These are phyloP conservation scores for Sphaerodactylus townsendi DNA, from an alignment of 2,113 vertebrate species.

Conservation along the genomic window DNA sequence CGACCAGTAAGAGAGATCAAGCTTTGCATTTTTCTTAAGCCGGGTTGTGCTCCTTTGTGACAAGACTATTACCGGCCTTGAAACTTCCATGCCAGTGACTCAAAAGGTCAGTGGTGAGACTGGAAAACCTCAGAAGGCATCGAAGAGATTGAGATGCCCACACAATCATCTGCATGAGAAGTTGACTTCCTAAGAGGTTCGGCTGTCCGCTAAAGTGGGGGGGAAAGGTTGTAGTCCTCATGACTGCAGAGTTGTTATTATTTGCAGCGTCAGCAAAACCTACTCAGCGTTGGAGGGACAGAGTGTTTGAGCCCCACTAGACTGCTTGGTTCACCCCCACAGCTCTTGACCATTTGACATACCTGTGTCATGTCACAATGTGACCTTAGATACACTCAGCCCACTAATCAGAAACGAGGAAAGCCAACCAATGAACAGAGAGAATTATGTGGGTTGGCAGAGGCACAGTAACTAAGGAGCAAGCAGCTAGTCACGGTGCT, in stretches of 20 bases:
- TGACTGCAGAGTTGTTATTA: not conserved
- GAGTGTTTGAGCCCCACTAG: not conserved
- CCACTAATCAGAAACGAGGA: constrained; percentile 10
- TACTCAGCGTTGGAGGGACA: not conserved
- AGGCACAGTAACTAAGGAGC: not conserved
- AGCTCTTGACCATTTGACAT: not conserved
- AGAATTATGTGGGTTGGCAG: not conserved
- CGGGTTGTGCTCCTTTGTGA: fast-evolving
- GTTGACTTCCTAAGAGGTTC: not conserved
- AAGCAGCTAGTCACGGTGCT: not conserved
- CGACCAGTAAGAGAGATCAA: constrained; percentile 24
- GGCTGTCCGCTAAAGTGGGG: not conserved
- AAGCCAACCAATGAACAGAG: not conserved
- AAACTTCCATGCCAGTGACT: not conserved
- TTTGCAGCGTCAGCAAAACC: not conserved
- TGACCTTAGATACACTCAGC: constrained; percentile 5
- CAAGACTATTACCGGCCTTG: not conserved
- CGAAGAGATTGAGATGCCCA: fast-evolving
- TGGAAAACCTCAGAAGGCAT: fast-evolving
- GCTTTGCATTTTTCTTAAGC: constrained; percentile 29
- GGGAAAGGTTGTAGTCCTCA: not conserved
- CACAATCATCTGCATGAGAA: not conserved
- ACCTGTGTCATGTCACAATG: not conserved
- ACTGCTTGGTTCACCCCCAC: not conserved
- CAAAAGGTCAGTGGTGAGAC: fast-evolving